These are phyloP conservation scores for Pentalonia nigronervosa DNA, from an alignment of 1,140 invertebrate species.

Conservation along the genomic window DNA sequence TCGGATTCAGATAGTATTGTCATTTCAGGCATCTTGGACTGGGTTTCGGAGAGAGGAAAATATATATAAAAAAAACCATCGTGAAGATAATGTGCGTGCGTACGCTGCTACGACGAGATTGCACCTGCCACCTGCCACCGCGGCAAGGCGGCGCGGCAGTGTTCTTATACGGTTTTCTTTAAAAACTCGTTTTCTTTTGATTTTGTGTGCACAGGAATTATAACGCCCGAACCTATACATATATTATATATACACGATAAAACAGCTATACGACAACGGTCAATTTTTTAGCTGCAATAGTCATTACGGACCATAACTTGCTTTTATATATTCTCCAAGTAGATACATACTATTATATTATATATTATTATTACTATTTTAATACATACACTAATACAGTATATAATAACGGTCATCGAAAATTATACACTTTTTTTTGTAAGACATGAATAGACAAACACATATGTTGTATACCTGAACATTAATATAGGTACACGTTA, in stretches of 20 bases:
- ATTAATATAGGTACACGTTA: neutral
- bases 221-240: neutral
- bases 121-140: constrained; percentile 53
- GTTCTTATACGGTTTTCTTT: constrained; percentile 53
- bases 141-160: neutral
- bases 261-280: constrained; percentile 43
- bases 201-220: constrained; percentile 56
- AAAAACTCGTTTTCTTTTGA: constrained; percentile 55
- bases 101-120: constrained; percentile 35
- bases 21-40: constrained; percentile 32
- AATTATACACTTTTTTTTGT: neutral
- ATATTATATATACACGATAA: constrained; percentile 17
- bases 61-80: neutral
- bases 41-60: neutral
- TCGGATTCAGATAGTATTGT: constrained; percentile 54
- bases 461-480: neutral
- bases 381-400: neutral
- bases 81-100: neutral
- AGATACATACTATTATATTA: neutral
- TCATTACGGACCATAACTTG: neutral
- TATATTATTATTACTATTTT: neutral
- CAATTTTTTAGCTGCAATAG: constrained; percentile 44
- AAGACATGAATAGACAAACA: neutral
- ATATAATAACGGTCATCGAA: neutral
- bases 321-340: neutral